Base-by-base conservation (phyloP, 2,797 vertebrate species). In the Aldrovandia affinis region DNA sequence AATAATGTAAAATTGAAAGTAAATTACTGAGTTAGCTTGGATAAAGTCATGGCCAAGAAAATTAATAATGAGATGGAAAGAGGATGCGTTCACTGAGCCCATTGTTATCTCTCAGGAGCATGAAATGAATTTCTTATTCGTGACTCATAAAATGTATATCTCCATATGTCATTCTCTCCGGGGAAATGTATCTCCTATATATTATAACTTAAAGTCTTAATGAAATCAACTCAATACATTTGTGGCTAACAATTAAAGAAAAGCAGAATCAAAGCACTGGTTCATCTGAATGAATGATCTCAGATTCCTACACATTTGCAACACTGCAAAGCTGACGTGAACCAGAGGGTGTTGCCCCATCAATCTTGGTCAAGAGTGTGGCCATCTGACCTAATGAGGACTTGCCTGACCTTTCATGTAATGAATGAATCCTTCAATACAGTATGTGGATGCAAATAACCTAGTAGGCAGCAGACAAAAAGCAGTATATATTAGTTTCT, bases 351-450 rank as follows among this genome's bases (percentile, higher is more conserved):
- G 25, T 75, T 39, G 22, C 10, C 30, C n/a, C 18, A 20, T 59
- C 36, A 44, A 39, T n/a, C n/a, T 36, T 28, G 1, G n/a, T 61
- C 55, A 18, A 65, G 42, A 42, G 2, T 75, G 15, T 33, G 18
- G 25, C 55, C 68, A n/a, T 63, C 15, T 78, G 59, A 47, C 73
- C 70, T 59, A 61, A 83, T 83, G 55, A 59, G n/a, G 25, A 83
- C n/a, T 2, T 2, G 50, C 55, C 82, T 83, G 82, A 83, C 82
- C 70, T 83, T 78, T 78, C 75, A 12, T 20, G 57, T 61, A 83
- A 61, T 83, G 57, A 39, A 83, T 83, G 82, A 61, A 39, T 44
- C 20, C 70, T n/a, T 39, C 55, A 59, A 22, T 61, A 20, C 39
- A 68, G 65, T 59, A 39, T 36, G 22, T 75, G 50, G 61, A 52